Base-by-base conservation (phyloP, 2,113 vertebrate species). In the Rhynchopsitta pachyrhyncha region DNA sequence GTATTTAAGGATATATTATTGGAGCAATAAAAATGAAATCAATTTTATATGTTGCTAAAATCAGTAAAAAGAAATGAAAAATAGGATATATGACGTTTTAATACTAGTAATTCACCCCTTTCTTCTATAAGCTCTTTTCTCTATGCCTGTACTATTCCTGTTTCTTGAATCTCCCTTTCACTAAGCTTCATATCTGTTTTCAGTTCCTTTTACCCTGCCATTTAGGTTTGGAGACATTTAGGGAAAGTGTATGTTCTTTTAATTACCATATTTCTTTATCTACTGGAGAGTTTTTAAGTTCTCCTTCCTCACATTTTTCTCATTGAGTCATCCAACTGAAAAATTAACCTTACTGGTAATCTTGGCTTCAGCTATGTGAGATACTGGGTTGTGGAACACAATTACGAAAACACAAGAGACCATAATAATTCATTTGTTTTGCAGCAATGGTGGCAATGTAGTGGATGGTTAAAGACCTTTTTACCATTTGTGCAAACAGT, bases 371-470 rank as follows among this genome's bases (percentile, higher is more conserved):
- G 62, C 42, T 69, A 3, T 9, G 15, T 60, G 29, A 50, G 42
- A 59, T 23, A 10, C 16, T 29, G 68, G 55, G 16, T 1, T 73
- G 74, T 33, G 39, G 13, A 87, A 55, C 1, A 20, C 42, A 62
- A 17, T 18, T 23, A n/a, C 7, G 5, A 57, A 41, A 75, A 84
- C 60, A 57, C 3, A 5, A 22, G 13, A 67, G 23, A 11, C 3
- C 2, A 3, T 5, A 29, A 70, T n/a, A 22, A 39, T 15, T 42
- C 35, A 11, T 47, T 42, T 31, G 3, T 50, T 68, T 55, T 35
- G 69, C 50, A 66, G 68, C 0, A 0, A 52, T 19, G 31, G 8
- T 52, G 27, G 28, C 55, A 29, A 23, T 0, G 6, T 13, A 14
- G 25, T 46, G 19, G 29, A 8, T 17, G 9, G 18, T 11, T 13